phyloP scores from a whole-genome alignment of 2,113 vertebrate species.

The Anthoscopus minutus region DNA sequence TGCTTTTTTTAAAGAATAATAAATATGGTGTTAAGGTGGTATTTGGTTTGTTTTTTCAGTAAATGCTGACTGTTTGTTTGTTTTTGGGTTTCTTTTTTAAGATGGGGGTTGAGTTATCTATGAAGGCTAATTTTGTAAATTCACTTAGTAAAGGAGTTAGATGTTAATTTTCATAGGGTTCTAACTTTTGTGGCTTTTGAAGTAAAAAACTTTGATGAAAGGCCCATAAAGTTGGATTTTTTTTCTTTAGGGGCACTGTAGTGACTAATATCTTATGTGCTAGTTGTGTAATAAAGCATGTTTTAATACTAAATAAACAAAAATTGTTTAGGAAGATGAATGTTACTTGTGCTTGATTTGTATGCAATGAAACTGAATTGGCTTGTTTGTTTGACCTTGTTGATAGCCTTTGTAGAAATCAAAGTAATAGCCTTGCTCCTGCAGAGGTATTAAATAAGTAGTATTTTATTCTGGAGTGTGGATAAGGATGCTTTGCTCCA shows the following conservation, averaged over 20 bases:
- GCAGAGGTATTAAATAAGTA: too few species aligned
- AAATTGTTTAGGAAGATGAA: accelerated
- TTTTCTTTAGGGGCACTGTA: accelerated
- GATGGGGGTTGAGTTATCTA: too few species aligned
- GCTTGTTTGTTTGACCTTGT: accelerated
- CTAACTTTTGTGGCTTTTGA: accelerated
- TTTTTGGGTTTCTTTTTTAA: accelerated
- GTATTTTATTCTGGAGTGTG: accelerated
- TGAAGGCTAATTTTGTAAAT: accelerated
- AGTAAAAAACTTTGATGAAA: accelerated
- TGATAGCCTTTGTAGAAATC: accelerated
- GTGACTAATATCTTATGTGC: accelerated
- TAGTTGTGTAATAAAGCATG: accelerated
- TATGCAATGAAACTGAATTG: too few species aligned
- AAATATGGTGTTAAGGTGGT: accelerated
- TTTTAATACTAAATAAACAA: too few species aligned
- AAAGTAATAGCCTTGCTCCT: accelerated
- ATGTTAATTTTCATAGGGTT: accelerated
- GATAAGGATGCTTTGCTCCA: not conserved
- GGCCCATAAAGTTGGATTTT: accelerated
- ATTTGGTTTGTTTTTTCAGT: too few species aligned
- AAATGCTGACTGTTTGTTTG: accelerated
- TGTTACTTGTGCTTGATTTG: accelerated
- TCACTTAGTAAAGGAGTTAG: accelerated
- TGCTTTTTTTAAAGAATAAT: accelerated